Evolutionary conservation across 2,888 invertebrate species (phyloP), one percentile per base, ranked within the genome.

Genomic region (Leptothorax acervorum): DNA sequence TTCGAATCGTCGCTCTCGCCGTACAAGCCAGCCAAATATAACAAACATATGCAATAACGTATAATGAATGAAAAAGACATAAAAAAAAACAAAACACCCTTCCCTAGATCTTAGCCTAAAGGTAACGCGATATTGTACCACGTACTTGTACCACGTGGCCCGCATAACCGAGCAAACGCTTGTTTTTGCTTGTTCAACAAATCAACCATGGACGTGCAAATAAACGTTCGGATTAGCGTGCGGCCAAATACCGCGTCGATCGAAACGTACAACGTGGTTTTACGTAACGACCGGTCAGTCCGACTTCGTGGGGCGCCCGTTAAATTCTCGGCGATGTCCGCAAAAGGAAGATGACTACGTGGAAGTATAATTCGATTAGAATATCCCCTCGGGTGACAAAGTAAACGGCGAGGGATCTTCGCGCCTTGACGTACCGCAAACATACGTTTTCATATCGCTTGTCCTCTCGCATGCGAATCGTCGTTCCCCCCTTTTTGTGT

Each of bases 341-440:
- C 28, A 1, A 12, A 35, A 51, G 18, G 35, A 63, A 31, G 35
- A 65, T 42, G 23, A 51, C 79, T 63, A 63, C 53, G 51, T 31
- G 11, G 63, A 42, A 42, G 35, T 63, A 78, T 82, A 82, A 82
- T 55, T 78, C 82, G 82, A 63, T 82, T 82, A 82, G 82, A 51
- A 76, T 53, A 57, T 53, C 42, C 53, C 18, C 79, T 31, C 78
- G 53, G 82, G 79, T 63, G 82, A 55, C 75, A 65, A 11, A 55
- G 45, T 53, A 82, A 82, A 82, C 63, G 62, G 12, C 9, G 15
- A 8, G n/a, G 76, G 42, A 63, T 53, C 28, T 53, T 76, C 63
- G 60, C 82, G 63, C 63, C 35, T 75, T 2, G 12, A 9, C 51
- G 23, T 9, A 9, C 9, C 9, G 51, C 28, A 82, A 78, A 82